Evolutionary conservation across 2,797 vertebrate species (phyloP), one percentile per base, ranked within the genome.

Genomic region (Tympanoctomys barrerae): DNA sequence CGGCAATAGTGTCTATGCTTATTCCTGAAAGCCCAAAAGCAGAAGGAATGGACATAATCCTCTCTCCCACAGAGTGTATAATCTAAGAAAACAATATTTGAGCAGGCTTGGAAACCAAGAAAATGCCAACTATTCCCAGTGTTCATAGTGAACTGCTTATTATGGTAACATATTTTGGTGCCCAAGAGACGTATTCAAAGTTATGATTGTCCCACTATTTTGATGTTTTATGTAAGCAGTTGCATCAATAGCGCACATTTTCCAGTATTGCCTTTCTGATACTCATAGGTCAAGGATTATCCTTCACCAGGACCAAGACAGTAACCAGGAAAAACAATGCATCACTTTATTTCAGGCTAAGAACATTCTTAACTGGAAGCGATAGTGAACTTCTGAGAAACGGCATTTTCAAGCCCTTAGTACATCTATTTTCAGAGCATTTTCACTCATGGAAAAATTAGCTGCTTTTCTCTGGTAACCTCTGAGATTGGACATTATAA

Each of bases 381-480:
- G 89, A 78, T 54, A 89, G 75, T 14, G 49, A 71, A 94, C 59
- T 97, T 93, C 95, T 90, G 87, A 97, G 87, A 97, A 96, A 93
- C 39, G 42, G 14, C 80, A 82, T 93, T 92, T 96, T 94, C 33
- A 87, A 64, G 21, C 5, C 8, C 71, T 36, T 10, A 90, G 90
- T 95, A 87, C 96, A 96, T 95, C 90, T 97, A 97, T 97, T 98
- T 97, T 96, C 88, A 87, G 94, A 97, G 42, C 22, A 89, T 92
- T 96, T 97, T 96, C 81, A 91, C 92, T 97, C 92, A 94, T 97
- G 96, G 92, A 94, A 97, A 77, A 97, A 97, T 89, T 82, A 97
- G 83, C 54, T 96, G 80, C 36, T 82, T 92, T 97, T 96, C 62
- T 94, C 87, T 89, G 89, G 96, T 95, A 96, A 97, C 71, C 92